These are phyloP conservation scores for Craniophora ligustri DNA, from an alignment of 2,888 invertebrate genomes.

Conservation along the genomic window DNA sequence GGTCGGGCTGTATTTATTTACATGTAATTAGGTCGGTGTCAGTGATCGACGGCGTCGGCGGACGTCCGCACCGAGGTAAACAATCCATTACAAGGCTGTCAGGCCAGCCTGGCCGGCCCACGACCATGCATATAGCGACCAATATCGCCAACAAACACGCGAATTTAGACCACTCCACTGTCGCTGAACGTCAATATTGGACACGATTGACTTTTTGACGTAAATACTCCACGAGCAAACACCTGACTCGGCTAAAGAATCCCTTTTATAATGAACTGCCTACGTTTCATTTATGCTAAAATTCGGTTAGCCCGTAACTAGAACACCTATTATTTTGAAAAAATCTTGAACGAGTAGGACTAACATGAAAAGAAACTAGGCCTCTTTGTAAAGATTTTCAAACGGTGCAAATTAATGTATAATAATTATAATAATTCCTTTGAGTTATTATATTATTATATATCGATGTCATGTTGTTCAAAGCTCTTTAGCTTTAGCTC, in stretches of 20 bases:
- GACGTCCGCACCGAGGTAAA: slow-evolving; percentile 79
- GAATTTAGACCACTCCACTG: slow-evolving; percentile 71
- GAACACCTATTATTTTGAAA: not conserved
- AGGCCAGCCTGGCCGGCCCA: slow-evolving; percentile 58
- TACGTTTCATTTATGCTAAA: slow-evolving; percentile 16
- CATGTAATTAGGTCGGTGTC: slow-evolving; percentile 84
- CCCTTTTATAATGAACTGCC: slow-evolving; percentile 33
- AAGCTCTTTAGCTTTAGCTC: too few relatives aligned
- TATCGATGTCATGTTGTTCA: too few relatives aligned
- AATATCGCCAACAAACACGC: slow-evolving; percentile 76
- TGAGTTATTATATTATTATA: too few relatives aligned
- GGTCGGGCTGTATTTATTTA: slow-evolving; percentile 78
- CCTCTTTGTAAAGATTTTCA: not conserved
- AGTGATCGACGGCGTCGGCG: slow-evolving; percentile 80
- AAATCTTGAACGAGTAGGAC: too few relatives aligned
- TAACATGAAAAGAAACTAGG: not conserved
- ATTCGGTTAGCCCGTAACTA: too few relatives aligned
- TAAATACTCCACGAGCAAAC: slow-evolving; percentile 41
- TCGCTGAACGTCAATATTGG: slow-evolving; percentile 70
- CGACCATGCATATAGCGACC: slow-evolving; percentile 66
- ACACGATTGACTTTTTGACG: slow-evolving; percentile 67
- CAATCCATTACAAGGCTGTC: slow-evolving; percentile 83
- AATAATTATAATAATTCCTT: too few relatives aligned
- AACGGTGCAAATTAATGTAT: not conserved
- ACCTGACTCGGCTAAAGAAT: slow-evolving; percentile 30